phyloP scores from a whole-genome alignment of 2,113 vertebrate genomes.

The Nothocercus nigrocapillus region DNA sequence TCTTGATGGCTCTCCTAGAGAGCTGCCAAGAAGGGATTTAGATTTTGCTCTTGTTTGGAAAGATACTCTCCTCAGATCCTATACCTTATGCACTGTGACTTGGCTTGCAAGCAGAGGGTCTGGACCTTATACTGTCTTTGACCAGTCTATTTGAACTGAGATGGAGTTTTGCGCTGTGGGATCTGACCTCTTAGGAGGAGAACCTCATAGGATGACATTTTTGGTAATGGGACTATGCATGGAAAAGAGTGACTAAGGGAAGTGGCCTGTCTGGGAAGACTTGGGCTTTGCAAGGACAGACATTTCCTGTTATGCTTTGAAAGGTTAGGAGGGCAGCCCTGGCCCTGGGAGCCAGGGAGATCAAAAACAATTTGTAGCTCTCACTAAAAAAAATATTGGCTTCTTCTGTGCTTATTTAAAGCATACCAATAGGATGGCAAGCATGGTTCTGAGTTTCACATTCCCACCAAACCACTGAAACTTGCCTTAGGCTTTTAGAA shows the following conservation, averaged over 20 bases:
- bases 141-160: accelerated
- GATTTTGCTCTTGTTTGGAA: neutral
- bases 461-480: neutral
- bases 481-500: neutral
- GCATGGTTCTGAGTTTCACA: neutral
- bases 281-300: neutral
- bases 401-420: neutral
- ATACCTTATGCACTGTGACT: accelerated
- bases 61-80: neutral
- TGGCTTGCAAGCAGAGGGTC: neutral
- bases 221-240: neutral
- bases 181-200: neutral
- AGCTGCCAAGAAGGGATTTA: accelerated
- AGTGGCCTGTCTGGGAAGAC: conserved; percentile 31
- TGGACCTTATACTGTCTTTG: neutral
- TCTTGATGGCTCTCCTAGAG: neutral
- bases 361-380: neutral
- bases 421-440: neutral
- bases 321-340: conserved; percentile 38
- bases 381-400: neutral
- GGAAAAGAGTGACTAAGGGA: neutral
- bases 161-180: neutral
- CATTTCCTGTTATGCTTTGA: conserved; percentile 70
- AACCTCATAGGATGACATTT: neutral
- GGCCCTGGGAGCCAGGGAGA: conserved; percentile 53